phyloP scores from a whole-genome alignment of 1,140 invertebrate genomes.

The Paraescarpia echinospica region DNA sequence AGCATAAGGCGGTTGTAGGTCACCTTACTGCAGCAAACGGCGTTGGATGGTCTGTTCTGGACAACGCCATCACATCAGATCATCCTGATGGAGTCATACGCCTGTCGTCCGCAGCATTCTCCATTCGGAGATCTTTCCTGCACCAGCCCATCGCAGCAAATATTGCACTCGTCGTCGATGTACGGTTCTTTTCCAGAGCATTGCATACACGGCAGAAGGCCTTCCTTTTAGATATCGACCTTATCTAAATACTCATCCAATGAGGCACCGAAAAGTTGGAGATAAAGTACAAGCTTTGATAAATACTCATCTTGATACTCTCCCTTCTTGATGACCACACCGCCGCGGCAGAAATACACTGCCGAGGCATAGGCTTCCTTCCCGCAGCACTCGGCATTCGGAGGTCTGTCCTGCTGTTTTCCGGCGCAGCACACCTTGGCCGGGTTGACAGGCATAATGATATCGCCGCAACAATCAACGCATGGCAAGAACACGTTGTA shows the following conservation, averaged over 20 bases:
- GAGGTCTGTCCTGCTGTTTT: neutral
- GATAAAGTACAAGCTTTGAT: neutral
- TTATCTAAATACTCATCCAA: neutral
- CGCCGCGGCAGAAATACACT: neutral
- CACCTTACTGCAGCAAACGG: neutral
- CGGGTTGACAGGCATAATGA: neutral
- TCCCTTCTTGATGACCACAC: neutral
- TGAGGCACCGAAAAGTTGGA: neutral
- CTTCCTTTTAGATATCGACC: neutral
- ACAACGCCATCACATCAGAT: neutral
- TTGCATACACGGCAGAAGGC: neutral
- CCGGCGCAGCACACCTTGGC: neutral
- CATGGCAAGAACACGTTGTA: neutral
- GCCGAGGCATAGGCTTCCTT: neutral
- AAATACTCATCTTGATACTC: neutral
- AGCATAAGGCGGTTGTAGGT: neutral
- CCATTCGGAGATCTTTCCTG: neutral
- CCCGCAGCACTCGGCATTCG: neutral
- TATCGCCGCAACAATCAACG: neutral
- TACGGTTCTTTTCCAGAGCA: neutral
- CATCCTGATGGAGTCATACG: neutral
- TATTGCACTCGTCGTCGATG: neutral
- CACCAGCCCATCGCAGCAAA: neutral
- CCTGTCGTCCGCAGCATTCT: neutral
- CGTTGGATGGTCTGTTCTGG: neutral